Evolutionary conservation across 2,113 vertebrate genomes (phyloP), one percentile per base, ranked within the genome.

Genomic region (Triplophysa rosa): DNA sequence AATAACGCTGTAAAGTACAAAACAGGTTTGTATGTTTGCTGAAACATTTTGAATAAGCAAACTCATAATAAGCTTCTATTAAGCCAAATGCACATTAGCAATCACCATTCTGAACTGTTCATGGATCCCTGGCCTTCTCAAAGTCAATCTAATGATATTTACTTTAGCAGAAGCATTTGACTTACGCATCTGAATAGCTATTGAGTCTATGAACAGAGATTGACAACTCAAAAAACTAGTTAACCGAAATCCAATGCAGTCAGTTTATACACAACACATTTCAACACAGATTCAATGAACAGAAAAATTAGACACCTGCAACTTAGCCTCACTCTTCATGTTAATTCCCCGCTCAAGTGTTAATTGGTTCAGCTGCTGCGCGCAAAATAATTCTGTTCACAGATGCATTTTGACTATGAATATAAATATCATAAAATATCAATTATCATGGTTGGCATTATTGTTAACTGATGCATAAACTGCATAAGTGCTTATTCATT

Each of bases 381-480:
- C 69, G 33, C 12, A 37, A 59, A 59, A 40, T 72, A 3, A 17
- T 58, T 37, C 17, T 12, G 21, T 13, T 71, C 19, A 58, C 26
- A 58, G 68, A 16, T 40, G n/a, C 24, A n/a, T 33, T 47, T 49
- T 68, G 67, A 68, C 67, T 5, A 17, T 26, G 19, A 26, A 56
- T 37, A 14, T 52, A 37, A 37, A 37, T 37, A 37, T 37, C 33
- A 37, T 69, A 52, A 58, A 58, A 71, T 59, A 72, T 72, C 16
- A 59, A 8, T 72, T 72, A 16, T 40, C 54, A 42, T 40, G 9
- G 29, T 12, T 72, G 69, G 29, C 69, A 72, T 72, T 58, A 23
- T 8, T 23, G 33, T 29, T 8, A 23, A n/a, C 54, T 16, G 69
- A 59, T 59, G n/a, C 54, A 59, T 40, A 42, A 72, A 59, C 54